Evolutionary conservation across 1,140 invertebrate genomes (phyloP), one percentile per base, ranked within the genome.

Genomic region (Venturia canescens): DNA sequence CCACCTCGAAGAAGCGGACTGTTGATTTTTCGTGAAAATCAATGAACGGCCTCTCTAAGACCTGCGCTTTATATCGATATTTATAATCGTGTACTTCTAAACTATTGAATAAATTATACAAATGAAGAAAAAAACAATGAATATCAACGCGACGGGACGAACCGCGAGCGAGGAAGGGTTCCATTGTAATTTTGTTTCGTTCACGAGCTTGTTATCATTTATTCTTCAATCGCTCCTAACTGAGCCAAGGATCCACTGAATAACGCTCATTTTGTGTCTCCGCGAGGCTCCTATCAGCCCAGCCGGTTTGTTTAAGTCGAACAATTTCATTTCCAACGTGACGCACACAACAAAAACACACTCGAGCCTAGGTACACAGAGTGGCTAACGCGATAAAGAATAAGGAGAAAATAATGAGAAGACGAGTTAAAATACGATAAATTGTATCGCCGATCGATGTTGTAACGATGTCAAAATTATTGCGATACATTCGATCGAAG

Each of bases 21-120:
- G 67, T 21, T n/a, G 18, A 34, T 70, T 31, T 18, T 34, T 70
- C 27, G 26, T 18, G 27, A 5, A n/a, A 31, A 34, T 34, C 7
- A 67, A 31, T 31, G 11, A 70, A 16, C 66, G 66, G 60, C 48
- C 79, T 53, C 81, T 75, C 79, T 26, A 57, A 4, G 44, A 21
- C 27, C 9, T 31, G 7, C 44, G 5, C 15, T 70, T 70, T 34
- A n/a, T 34, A 70, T 70, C 27, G 9, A 34, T 70, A 34, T 31
- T n/a, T 31, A 70, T 70, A 70, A 16, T 18, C 31, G 18, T 57
- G 18, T 57, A 57, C 21, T 57, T n/a, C 21, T 57, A 57, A 21
- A 21, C n/a, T 57, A 21, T 3, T 57, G 18, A n/a, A 57, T 57
- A 21, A 5, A 21, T 57, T 57, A 57, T n/a, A 21, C 21, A 23